Conservation (phyloP, 1,140 invertebrate species). For the Triops longicaudatus region DNA sequence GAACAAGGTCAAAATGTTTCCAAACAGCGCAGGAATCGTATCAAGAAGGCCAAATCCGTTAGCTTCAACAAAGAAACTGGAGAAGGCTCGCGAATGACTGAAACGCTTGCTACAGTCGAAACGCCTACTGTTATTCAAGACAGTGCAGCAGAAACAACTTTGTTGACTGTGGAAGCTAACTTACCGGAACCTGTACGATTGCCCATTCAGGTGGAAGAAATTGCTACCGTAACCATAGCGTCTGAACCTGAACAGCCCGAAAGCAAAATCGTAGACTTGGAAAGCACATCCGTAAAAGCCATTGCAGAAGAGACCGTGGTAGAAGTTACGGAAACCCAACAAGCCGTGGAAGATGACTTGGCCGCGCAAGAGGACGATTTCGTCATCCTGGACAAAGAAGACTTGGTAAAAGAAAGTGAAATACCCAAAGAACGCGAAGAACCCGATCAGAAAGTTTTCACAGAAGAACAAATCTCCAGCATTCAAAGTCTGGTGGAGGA, state of each 20-base stretch:
- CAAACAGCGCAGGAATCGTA: slow-evolving; percentile 24
- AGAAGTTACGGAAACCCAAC: too few relatives aligned
- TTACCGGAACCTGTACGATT: neutral
- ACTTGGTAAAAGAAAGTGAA: neutral
- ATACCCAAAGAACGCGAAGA: neutral
- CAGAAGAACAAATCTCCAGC: neutral
- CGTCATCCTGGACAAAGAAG: slow-evolving; percentile 13
- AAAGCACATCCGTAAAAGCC: too few relatives aligned
- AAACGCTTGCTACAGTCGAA: neutral
- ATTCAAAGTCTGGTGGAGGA: slow-evolving; percentile 23
- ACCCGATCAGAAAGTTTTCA: neutral
- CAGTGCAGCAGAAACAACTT: neutral
- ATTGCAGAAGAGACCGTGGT: too few relatives aligned
- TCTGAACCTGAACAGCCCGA: neutral
- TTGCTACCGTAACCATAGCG: neutral
- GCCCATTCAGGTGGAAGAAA: neutral
- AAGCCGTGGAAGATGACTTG: too few relatives aligned
- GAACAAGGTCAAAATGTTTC: neutral
- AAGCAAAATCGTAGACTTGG: neutral
- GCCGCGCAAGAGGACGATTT: slow-evolving; percentile 21
- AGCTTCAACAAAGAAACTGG: slow-evolving; percentile 27
- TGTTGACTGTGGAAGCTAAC: neutral
- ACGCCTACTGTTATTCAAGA: neutral
- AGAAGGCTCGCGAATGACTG: neutral
- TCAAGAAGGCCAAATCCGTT: slow-evolving; percentile 25